Evolutionary conservation across 53 echinoderm and acorn worm species (phyloP), one percentile per base, ranked within the genome.

Genomic region (Temnopleurus reevesii): DNA sequence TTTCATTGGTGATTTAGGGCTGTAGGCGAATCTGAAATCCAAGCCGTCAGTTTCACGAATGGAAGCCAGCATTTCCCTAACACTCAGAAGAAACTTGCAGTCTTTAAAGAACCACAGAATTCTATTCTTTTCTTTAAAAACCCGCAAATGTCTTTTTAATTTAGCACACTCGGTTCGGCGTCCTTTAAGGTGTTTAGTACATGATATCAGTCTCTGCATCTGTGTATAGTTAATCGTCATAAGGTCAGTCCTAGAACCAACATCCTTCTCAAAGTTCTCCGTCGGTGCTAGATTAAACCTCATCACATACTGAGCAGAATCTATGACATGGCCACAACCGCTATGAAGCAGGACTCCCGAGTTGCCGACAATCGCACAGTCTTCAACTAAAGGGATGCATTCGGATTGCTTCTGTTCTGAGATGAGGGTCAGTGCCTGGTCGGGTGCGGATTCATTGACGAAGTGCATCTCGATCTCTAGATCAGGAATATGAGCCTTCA

Each of bases 311-410:
- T 77, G 4, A 2, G 45, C 45, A 44, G 77, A 44, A 17, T 77
- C 77, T 8, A 77, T 77, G 77, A 77, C 77, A 24, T 77, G 44
- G 45, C 77, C 77, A 77, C 77, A 77, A 24, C 35, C 1, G 46
- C 77, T 77, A 5, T 34, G 44, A 7, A 12, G 23, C 23, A 77
- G 77, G 45, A 77, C 23, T 12, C 77, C 77, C 45, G 77, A 77
- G 36, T 77, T 77, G 31, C 77, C 77, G 77, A 77, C 77, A 45
- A 77, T 44, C 9, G 77, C 77, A 45, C 77, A 77, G 46, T 27
- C 45, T 21, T 46, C 77, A 3, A 18, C 44, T 45, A 44, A 8
- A 10, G 46, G n/a, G 21, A 77, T 17, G 45, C 77, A 77, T 26
- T 77, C 77, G 10, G 77, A 45, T 45, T 77, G 77, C 18, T 77